phyloP scores from a whole-genome alignment of 2,888 invertebrate species.

The Muschampia plurimacula region DNA sequence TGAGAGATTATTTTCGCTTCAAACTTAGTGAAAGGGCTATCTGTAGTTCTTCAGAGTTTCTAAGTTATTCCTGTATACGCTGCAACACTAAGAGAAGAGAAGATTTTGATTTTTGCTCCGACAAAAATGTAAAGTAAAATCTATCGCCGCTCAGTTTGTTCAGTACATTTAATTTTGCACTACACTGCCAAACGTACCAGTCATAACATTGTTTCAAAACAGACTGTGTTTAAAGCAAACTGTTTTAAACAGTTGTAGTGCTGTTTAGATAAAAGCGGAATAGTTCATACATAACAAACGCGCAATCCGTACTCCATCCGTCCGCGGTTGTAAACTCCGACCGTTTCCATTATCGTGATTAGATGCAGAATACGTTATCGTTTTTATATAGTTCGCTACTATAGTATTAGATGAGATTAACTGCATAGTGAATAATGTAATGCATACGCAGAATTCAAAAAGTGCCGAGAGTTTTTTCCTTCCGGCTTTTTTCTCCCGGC shows the following conservation, averaged over 20 bases:
- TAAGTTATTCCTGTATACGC: no score
- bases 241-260: constrained; percentile 1
- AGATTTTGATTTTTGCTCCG: no score
- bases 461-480: no score
- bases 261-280: not conserved
- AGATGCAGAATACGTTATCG: constrained; percentile 48
- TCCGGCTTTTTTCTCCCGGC: no score
- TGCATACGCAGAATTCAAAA: no score
- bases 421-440: no score
- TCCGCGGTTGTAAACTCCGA: constrained; percentile 37
- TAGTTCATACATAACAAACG: constrained; percentile 4
- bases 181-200: not conserved
- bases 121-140: no score
- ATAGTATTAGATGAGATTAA: not conserved
- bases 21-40: no score
- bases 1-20: no score
- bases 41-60: no score
- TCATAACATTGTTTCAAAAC: not conserved
- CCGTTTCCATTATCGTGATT: constrained; percentile 69
- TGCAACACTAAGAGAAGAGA: no score
- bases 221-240: not conserved
- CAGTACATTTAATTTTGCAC: not conserved
- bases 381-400: not conserved
- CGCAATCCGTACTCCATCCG: constrained; percentile 5
- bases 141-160: not conserved